Conservation (phyloP, 2,113 vertebrate genomes). For the Melanerpes formicivorus region DNA sequence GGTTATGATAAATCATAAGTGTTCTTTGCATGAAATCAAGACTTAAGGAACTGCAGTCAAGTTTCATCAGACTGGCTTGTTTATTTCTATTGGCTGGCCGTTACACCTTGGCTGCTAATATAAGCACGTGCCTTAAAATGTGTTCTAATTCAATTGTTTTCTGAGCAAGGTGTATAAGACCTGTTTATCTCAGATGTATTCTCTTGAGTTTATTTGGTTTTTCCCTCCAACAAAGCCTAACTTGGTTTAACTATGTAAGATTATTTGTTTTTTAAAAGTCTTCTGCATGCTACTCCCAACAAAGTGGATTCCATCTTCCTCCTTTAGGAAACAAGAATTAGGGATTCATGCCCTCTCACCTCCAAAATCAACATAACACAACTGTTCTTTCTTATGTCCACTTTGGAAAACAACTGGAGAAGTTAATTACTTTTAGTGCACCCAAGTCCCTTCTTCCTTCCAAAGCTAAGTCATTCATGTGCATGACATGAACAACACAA, state of each 20-base stretch:
- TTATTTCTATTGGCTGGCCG: not conserved
- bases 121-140: not conserved
- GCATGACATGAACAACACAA: not conserved
- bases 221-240: not conserved
- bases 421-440: not conserved
- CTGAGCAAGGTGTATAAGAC: not conserved
- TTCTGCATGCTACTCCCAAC: not conserved
- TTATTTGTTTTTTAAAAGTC: not conserved
- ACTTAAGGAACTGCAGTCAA: not conserved
- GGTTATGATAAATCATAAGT: not conserved
- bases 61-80: not conserved
- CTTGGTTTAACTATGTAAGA: not conserved
- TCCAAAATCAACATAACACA: not conserved
- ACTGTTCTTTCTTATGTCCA: not conserved
- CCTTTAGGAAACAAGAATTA: not conserved
- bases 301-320: not conserved
- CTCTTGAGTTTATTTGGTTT: not conserved
- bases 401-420: not conserved
- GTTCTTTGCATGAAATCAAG: not conserved
- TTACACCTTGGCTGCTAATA: not conserved
- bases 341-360: not conserved
- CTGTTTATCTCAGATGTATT: not conserved
- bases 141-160: not conserved
- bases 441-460: not conserved
- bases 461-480: not conserved